phyloP scores from a whole-genome alignment of 2,797 vertebrate species.

The Manis pentadactyla region DNA sequence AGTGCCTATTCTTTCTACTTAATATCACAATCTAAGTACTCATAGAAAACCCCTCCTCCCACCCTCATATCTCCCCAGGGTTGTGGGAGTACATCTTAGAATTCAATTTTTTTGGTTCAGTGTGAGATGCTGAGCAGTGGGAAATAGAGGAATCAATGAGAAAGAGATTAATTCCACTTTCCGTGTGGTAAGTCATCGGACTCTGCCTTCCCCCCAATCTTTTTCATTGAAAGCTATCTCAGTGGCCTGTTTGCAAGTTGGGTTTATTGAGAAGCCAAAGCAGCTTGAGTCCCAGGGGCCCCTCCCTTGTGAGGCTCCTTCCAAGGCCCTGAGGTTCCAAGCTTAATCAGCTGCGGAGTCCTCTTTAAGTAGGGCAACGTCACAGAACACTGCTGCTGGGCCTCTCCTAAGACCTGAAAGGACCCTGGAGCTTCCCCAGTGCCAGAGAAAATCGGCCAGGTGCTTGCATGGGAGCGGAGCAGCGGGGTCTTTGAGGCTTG shows the following conservation, averaged over 20 bases:
- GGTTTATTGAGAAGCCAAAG: neutral
- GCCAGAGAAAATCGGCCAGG: neutral
- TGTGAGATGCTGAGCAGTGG: neutral
- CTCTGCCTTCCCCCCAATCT: neutral
- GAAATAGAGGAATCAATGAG: neutral
- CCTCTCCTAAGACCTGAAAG: neutral
- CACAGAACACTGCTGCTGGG: no score
- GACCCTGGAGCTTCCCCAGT: neutral
- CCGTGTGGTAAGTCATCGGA: neutral
- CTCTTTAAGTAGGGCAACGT: neutral
- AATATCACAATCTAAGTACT: neutral
- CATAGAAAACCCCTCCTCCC: neutral
- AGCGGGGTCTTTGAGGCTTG: neutral
- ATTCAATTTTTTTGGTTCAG: neutral
- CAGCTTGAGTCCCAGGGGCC: neutral
- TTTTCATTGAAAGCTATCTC: neutral
- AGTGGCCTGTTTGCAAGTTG: neutral
- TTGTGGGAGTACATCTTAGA: neutral
- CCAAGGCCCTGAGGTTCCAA: neutral
- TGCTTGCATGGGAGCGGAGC: neutral
- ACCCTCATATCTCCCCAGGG: no score
- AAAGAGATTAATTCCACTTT: neutral
- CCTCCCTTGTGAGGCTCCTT: neutral
- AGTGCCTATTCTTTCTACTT: neutral
- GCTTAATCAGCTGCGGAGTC: neutral